These are phyloP conservation scores for Drosophila diplacantha DNA, from an alignment of 2,888 invertebrate species.

Conservation along the genomic window DNA sequence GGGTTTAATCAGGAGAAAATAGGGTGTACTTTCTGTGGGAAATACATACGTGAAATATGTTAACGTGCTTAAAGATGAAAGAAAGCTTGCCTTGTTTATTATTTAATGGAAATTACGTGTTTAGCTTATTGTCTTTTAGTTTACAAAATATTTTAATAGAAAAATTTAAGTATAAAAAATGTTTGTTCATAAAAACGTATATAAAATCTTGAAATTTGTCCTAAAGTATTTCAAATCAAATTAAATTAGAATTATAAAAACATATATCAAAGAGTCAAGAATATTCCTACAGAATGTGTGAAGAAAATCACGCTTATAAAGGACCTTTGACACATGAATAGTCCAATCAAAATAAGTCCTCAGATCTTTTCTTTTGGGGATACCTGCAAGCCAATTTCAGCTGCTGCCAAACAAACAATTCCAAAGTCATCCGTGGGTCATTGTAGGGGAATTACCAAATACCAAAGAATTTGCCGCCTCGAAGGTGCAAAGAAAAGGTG, in stretches of 20 bases:
- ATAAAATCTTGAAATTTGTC: no score
- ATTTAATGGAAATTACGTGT: background rate
- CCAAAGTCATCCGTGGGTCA: conserved; percentile 60
- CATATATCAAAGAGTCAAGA: background rate
- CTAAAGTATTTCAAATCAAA: background rate
- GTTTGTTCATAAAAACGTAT: no score
- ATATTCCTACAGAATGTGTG: background rate
- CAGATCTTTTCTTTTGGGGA: conserved; percentile 5
- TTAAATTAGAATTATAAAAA: background rate
- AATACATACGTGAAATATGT: background rate
- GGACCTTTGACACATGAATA: conserved; percentile 17
- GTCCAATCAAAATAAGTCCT: conserved; percentile 29
- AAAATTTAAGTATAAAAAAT: no score
- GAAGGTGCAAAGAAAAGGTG: conserved; percentile 61
- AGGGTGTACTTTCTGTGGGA: conserved; percentile 5
- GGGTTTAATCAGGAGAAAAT: conserved; percentile 8
- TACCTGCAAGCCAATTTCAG: conserved; percentile 30
- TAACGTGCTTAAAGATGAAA: background rate
- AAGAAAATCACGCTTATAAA: background rate
- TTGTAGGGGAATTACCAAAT: conserved; percentile 58
- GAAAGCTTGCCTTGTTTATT: background rate
- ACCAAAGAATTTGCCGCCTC: conserved; percentile 33
- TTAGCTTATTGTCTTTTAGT: no score
- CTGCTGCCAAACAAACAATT: conserved; percentile 46
- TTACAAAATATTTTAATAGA: no score